Base-by-base conservation (phyloP, 2,797 vertebrate genomes). In the Dendrocincla tyrannina region DNA sequence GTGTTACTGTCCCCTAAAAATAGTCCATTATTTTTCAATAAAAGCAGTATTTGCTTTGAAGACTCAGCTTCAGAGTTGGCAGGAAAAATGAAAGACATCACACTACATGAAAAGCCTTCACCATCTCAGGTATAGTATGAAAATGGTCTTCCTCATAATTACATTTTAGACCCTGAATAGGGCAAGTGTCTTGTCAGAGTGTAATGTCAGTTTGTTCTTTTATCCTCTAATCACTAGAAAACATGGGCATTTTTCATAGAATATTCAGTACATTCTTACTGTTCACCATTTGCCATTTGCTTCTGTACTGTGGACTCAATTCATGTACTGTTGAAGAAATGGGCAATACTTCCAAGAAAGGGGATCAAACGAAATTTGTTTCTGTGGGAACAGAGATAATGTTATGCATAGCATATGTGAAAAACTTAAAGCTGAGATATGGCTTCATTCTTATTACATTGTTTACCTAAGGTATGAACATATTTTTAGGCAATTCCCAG, bases 41-140 rank as follows among this genome's bases (percentile, higher is more conserved):
- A 13, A 76, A 97, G 87, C 32, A 13, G 5, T 39, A 66, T 30
- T 78, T 35, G 3, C 41, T 89, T 47, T 77, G 1, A 23, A 20
- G 44, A 42, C 27, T 47, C 82, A 41, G 1, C 6, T 83, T 12
- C 2, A 58, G 17, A 2, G 6, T 13, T 85, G 33, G 7, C 2
- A 81, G 37, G 41, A 42, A 53, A 84, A 50, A 11, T 11, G 7
- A 22, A 19, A 50, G 25, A 46, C 17, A 2, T 82, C 79, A 8
- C 11, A n/a, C 4, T 79, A 39, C 7, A 5, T 41, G 47, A 17
- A 83, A 79, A 52, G 22, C 22, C n/a, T 80, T 59, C 78, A 42
- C 23, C 35, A 69, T 4, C 11, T 92, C 10, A 8, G 97, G 97
- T 98, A 97, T 2, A 44, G 50, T 94, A 81, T 91, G 64, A 47